phyloP scores from a whole-genome alignment of 2,797 vertebrate genomes.

The Acanthurus leucopareius region DNA sequence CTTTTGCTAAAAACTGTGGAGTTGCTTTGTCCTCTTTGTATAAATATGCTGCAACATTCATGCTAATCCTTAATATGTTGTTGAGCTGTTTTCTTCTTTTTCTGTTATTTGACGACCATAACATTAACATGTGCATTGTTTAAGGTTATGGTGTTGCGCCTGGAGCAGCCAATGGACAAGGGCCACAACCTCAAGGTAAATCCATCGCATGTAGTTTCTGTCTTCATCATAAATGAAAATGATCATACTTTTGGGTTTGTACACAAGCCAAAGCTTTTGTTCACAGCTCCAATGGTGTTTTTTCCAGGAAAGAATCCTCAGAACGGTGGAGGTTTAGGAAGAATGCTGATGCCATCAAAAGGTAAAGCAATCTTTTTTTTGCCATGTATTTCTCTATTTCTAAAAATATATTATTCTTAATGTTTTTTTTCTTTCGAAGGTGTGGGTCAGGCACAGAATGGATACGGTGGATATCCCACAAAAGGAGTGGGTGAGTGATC shows the following conservation, averaged over 20 bases:
- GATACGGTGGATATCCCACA: constrained; percentile 58
- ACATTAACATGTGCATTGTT: constrained; percentile 33
- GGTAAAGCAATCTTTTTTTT: constrained; percentile 51
- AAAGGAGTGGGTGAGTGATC: constrained; percentile 73
- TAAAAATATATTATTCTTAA: not conserved
- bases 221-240: not conserved
- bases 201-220: not conserved
- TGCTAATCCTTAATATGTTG: too few relatives aligned
- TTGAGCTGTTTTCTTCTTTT: too few relatives aligned
- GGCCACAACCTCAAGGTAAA: constrained; percentile 61
- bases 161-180: constrained; percentile 58
- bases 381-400: not conserved
- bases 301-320: constrained; percentile 66
- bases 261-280: not conserved
- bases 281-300: not conserved
- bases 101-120: too few relatives aligned
- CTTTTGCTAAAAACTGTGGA: too few relatives aligned
- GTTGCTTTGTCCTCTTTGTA: too few relatives aligned
- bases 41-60: too few relatives aligned
- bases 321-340: constrained; percentile 51
- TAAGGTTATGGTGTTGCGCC: constrained; percentile 65
- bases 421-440: constrained; percentile 44
- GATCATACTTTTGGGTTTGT: not conserved
- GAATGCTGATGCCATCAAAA: constrained; percentile 73
- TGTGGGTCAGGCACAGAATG: constrained; percentile 66